phyloP scores from a whole-genome alignment of 2,888 invertebrate species.

The Pollenia angustigena region DNA sequence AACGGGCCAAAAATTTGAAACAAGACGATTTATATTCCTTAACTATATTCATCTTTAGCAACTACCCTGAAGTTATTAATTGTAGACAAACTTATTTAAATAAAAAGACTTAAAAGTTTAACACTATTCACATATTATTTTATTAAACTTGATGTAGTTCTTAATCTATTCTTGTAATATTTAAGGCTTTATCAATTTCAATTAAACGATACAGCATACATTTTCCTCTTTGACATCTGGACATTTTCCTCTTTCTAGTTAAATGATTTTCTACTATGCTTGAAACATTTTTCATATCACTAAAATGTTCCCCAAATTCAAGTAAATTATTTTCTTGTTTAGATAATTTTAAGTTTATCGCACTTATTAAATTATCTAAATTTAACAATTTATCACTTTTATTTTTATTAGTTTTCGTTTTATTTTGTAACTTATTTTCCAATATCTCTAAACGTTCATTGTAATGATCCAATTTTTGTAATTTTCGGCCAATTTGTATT shows the following conservation, averaged over 20 bases:
- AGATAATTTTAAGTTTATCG: not conserved
- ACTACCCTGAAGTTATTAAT: too few relatives aligned
- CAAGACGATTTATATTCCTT: too few relatives aligned
- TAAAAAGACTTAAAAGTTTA: too few relatives aligned
- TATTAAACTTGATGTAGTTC: too few relatives aligned
- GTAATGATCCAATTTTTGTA: not conserved
- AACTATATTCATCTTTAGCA: too few relatives aligned
- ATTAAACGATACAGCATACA: slow-evolving; percentile 25
- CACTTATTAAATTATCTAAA: not conserved
- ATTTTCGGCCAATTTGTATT: not conserved
- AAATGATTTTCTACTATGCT: not conserved
- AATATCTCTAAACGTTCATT: slow-evolving; percentile 2
- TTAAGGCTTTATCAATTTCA: not conserved
- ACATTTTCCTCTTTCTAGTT: not conserved
- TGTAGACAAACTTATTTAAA: too few relatives aligned
- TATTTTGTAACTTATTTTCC: slow-evolving; percentile 1
- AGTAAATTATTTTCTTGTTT: slow-evolving; percentile 12
- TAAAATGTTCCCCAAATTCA: not conserved
- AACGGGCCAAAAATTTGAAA: too few relatives aligned
- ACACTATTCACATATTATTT: too few relatives aligned
- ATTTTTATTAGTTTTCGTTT: not conserved
- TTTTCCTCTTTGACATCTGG: not conserved
- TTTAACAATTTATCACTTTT: not conserved
- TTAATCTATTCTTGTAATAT: not conserved
- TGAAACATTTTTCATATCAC: not conserved